Evolutionary conservation across 2,113 vertebrate species (phyloP).

Genomic region (Aplodontia rufa): DNA sequence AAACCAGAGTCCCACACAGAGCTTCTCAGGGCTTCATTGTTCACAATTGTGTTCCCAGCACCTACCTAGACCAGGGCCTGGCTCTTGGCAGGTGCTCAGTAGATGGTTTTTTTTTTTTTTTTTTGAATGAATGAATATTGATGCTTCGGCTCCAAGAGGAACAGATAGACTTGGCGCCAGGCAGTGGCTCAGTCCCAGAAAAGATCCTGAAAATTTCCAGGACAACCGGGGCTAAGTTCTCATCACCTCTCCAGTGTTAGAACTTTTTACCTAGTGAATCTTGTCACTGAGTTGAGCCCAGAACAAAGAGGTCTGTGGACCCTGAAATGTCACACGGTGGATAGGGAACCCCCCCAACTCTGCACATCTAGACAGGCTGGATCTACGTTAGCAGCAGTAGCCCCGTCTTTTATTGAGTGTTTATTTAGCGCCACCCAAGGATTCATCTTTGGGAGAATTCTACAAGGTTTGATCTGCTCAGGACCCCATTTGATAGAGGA

Average conservation of each 20-base stretch:
- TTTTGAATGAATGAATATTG: constrained; percentile 26
- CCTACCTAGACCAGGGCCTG: neutral
- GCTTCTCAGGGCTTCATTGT: rapidly evolving
- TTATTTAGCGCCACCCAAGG: neutral
- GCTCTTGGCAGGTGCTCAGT: neutral
- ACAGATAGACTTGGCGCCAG: neutral
- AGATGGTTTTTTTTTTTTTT: too few species aligned
- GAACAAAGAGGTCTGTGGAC: neutral
- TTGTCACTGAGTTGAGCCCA: neutral
- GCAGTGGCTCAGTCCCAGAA: neutral
- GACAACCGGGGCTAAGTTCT: neutral
- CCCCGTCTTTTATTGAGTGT: rapidly evolving
- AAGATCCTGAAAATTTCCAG: neutral
- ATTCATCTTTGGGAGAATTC: neutral
- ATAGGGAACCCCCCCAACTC: neutral
- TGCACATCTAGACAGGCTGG: neutral
- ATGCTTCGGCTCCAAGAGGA: neutral
- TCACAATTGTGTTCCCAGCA: neutral
- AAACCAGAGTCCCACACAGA: neutral
- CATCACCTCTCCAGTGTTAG: neutral
- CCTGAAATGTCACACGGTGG: neutral
- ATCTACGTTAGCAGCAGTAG: rapidly evolving
- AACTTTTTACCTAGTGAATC: neutral
- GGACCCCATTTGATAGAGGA: neutral
- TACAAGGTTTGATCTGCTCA: neutral